A percentile compares a stretch with the other conserved stretches of the same genome.
Conservation (phyloP, 1,140 invertebrate genomes). For the Pachypsylla venusta region DNA sequence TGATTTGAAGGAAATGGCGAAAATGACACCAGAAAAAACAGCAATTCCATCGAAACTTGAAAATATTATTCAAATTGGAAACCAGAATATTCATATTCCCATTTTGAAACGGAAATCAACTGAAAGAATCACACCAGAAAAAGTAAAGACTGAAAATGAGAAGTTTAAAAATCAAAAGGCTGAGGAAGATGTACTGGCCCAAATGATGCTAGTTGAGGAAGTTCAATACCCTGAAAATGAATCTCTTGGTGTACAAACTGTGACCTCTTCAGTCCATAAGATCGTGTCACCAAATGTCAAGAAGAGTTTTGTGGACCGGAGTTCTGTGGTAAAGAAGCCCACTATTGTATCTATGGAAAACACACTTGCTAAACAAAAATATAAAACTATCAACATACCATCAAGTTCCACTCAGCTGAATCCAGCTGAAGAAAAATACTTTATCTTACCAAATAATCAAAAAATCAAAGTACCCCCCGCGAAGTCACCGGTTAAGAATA, state of each 20-base stretch:
- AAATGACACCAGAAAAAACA: no score
- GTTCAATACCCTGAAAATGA: neutral
- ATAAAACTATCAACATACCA: conserved; percentile 1
- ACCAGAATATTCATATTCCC: conserved; percentile 4
- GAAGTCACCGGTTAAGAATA: neutral
- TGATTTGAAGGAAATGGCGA: no score
- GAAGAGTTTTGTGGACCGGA: neutral
- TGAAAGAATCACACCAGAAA: neutral
- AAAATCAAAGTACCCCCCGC: neutral
- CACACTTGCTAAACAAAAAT: neutral
- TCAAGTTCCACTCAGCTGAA: neutral
- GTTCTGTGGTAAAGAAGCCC: neutral
- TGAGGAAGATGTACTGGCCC: neutral
- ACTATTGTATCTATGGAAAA: neutral
- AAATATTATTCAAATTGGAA: neutral
- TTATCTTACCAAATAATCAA: neutral
- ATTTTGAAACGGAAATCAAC: neutral
- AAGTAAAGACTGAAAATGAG: neutral
- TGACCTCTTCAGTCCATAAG: neutral
- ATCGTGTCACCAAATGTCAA: neutral
- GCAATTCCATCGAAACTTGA: no score
- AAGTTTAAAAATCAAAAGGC: no score
- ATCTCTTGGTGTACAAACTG: no score
- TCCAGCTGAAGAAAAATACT: neutral
- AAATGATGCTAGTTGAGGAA: conserved; percentile 2